Conservation (phyloP, 1,140 invertebrate genomes). For the Hyphantria cunea region DNA sequence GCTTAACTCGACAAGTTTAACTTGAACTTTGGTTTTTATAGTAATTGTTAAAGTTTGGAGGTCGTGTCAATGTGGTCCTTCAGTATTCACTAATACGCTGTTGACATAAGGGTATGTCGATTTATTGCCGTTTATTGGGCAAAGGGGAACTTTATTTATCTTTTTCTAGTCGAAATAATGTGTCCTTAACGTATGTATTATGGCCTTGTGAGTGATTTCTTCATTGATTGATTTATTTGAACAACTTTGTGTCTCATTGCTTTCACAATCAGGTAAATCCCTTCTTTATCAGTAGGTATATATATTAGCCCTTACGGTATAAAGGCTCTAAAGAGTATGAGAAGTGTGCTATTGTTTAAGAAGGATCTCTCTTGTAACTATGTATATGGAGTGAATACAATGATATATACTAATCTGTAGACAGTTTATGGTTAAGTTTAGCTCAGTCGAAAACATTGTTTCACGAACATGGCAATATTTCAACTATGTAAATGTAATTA, state of each 20-base stretch:
- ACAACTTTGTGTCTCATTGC: background rate
- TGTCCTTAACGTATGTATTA: slow-evolving; percentile 39
- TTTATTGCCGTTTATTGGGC: slow-evolving; percentile 67
- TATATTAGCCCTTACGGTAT: too few relatives aligned
- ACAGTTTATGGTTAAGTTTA: too few relatives aligned
- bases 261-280: too few relatives aligned
- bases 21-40: slow-evolving; percentile 35
- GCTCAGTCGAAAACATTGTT: too few relatives aligned
- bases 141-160: slow-evolving; percentile 68
- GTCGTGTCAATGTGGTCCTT: slow-evolving; percentile 45
- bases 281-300: too few relatives aligned
- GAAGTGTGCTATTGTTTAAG: too few relatives aligned
- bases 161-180: slow-evolving; percentile 66
- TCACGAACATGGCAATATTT: too few relatives aligned
- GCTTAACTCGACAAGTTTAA: slow-evolving; percentile 55
- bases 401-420: too few relatives aligned
- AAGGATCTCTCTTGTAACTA: too few relatives aligned
- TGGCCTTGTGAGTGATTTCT: slow-evolving; percentile 27
- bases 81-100: slow-evolving; percentile 70
- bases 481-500: too few relatives aligned
- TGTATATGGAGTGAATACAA: too few relatives aligned
- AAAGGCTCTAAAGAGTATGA: too few relatives aligned
- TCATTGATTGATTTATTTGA: slow-evolving; percentile 21
- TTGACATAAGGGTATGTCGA: slow-evolving; percentile 69
- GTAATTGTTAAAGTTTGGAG: slow-evolving; percentile 22